A percentile compares a stretch with the other conserved stretches of the same genome.
phyloP scores from a whole-genome alignment of 2,113 vertebrate genomes.

The Hyperopisus bebe region DNA sequence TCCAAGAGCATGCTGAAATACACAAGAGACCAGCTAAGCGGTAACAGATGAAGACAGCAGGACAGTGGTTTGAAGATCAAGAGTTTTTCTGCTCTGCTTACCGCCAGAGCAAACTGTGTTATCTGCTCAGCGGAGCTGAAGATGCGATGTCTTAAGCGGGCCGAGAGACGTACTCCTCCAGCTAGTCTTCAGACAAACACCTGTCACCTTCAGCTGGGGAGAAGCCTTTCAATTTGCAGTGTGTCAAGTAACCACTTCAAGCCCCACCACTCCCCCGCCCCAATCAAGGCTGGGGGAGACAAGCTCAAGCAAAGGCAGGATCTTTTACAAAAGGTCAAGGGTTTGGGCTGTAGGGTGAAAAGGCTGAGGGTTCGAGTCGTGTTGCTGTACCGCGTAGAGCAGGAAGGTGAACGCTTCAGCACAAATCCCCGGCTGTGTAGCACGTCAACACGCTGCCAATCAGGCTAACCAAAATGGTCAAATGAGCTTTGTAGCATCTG shows the following conservation, averaged over 20 bases:
- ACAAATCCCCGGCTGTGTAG: background rate
- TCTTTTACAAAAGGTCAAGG: background rate
- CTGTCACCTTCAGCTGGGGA: slow-evolving; percentile 2
- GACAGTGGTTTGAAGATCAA: background rate
- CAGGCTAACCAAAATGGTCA: background rate
- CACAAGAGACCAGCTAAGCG: background rate
- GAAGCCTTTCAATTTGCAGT: background rate
- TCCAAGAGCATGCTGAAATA: background rate
- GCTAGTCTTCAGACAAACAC: slow-evolving; percentile 11
- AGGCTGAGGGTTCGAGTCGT: background rate
- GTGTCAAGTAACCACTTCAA: background rate
- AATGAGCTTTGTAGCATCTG: background rate
- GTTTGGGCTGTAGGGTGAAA: background rate
- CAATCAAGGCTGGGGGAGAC: background rate
- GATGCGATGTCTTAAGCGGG: background rate
- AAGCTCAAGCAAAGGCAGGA: background rate
- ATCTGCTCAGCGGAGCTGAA: background rate
- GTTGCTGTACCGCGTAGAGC: background rate
- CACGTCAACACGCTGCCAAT: background rate
- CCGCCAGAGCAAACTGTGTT: background rate
- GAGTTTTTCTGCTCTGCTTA: background rate
- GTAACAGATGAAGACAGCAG: background rate
- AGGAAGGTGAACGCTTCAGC: background rate
- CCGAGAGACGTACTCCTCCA: background rate
- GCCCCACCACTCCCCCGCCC: background rate